phyloP scores from a whole-genome alignment of 1,140 invertebrate species.

The Mamestra configurata region DNA sequence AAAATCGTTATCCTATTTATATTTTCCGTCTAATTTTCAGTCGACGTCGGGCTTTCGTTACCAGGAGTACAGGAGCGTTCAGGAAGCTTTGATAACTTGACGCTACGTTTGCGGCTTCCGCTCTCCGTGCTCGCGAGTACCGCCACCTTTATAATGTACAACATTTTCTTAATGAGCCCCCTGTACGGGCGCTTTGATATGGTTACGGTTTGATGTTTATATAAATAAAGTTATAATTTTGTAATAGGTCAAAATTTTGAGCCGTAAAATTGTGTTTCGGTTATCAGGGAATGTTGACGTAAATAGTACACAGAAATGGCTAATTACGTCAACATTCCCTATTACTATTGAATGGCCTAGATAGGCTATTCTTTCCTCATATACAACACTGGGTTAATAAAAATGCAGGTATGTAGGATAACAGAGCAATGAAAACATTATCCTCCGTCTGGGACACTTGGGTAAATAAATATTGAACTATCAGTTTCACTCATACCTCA shows the following conservation, averaged over 20 bases:
- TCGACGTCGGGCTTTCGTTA: background rate
- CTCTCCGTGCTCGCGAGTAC: background rate
- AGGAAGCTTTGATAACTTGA: background rate
- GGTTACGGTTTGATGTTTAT: slow-evolving; percentile 12
- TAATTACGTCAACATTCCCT: too few relatives aligned
- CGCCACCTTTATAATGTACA: slow-evolving; percentile 10
- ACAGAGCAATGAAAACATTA: too few relatives aligned
- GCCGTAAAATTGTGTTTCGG: background rate
- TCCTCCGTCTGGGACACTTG: too few relatives aligned
- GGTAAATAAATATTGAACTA: too few relatives aligned
- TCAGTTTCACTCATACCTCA: too few relatives aligned
- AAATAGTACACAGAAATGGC: too few relatives aligned
- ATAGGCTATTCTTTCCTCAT: too few relatives aligned
- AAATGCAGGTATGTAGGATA: too few relatives aligned
- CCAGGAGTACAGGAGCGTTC: background rate
- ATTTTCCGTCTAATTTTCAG: background rate
- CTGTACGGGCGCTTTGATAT: slow-evolving; percentile 14
- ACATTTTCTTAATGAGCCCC: slow-evolving; percentile 30
- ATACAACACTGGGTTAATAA: too few relatives aligned
- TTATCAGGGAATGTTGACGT: background rate
- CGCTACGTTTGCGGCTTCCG: background rate
- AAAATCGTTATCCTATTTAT: background rate
- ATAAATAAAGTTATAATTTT: slow-evolving; percentile 19
- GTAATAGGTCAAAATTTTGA: background rate
- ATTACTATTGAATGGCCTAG: too few relatives aligned